phyloP scores from a whole-genome alignment of 1,140 invertebrate genomes.

The Armadillidium nasatum region DNA sequence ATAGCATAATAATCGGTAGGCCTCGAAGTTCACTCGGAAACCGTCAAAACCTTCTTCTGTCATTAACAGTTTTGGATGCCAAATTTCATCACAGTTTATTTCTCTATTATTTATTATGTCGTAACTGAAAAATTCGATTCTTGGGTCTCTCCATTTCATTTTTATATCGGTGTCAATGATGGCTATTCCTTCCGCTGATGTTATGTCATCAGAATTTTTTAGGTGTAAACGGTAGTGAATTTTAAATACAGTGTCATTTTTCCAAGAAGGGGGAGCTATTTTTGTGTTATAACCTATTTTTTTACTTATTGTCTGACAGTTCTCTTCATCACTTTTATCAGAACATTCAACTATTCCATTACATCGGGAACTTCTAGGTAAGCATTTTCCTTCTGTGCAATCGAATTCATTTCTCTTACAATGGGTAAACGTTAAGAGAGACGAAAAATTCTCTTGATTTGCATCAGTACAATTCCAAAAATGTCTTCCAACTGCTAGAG shows the following conservation, averaged over 20 bases:
- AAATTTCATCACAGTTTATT: constrained; percentile 19
- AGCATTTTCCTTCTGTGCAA: constrained; percentile 19
- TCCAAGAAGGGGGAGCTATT: neutral
- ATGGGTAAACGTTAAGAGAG: constrained; percentile 4
- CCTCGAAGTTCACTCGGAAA: no score
- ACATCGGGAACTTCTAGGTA: constrained; percentile 8
- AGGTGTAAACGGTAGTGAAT: neutral
- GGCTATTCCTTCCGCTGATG: no score
- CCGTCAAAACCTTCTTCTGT: no score
- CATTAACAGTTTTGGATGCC: neutral
- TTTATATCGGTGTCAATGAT: neutral
- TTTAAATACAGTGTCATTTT: neutral
- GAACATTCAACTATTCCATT: constrained; percentile 1
- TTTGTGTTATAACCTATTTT: neutral
- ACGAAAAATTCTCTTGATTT: no score
- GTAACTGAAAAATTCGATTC: neutral
- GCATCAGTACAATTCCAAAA: no score
- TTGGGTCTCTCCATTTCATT: neutral
- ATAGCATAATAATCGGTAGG: no score
- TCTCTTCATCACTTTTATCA: constrained; percentile 22
- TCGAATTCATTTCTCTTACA: constrained; percentile 1
- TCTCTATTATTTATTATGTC: neutral
- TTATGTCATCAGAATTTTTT: neutral
- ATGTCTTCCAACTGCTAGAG: no score
- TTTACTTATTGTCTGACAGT: constrained; percentile 13